Percentiles rank a stretch among this genome's conserved stretches.
phyloP scores from a whole-genome alignment of 2,113 vertebrate genomes.

The Pagrus major region DNA sequence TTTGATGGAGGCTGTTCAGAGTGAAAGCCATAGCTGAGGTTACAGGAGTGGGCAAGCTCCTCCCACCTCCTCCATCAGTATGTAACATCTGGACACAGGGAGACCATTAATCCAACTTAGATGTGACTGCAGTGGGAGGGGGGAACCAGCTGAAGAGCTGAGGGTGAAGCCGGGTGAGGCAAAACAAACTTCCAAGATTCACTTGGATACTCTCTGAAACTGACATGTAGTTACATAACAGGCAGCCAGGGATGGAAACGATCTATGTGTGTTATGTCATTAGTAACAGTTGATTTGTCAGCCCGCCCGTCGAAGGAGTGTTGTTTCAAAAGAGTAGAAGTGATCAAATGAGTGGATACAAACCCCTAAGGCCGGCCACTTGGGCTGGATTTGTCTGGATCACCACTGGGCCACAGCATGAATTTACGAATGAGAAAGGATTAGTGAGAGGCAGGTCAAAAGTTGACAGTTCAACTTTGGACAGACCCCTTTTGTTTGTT shows the following conservation, averaged over 20 bases:
- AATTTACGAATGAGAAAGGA: conserved; percentile 39
- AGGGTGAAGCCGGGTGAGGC: conserved; percentile 42
- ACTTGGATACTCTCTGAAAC: conserved; percentile 1
- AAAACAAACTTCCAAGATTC: conserved; percentile 53
- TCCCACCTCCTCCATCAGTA: conserved; percentile 70
- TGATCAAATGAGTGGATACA: conserved; percentile 1
- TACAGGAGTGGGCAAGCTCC: conserved; percentile 58
- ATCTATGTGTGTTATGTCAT: conserved; percentile 39
- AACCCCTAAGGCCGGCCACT: conserved; percentile 10
- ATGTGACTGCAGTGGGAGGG: conserved; percentile 60
- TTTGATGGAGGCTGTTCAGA: conserved; percentile 42
- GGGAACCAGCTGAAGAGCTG: conserved; percentile 42
- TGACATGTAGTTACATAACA: conserved; percentile 56
- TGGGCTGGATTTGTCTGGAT: conserved; percentile 45
- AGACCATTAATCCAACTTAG: conserved; percentile 78
- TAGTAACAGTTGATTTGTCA: conserved; percentile 32
- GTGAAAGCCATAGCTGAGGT: conserved; percentile 48
- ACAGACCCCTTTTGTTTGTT: conserved; percentile 33
- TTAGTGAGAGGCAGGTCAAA: conserved; percentile 33
- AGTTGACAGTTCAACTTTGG: conserved; percentile 23
- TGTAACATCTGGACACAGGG: conserved; percentile 84
- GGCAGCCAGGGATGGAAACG: conserved; percentile 14
- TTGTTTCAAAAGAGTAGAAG: not conserved
- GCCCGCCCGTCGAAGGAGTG: not conserved
- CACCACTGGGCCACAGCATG: conserved; percentile 31